A percentile compares a stretch with the other conserved stretches of the same genome.
phyloP scores from a whole-genome alignment of 2,888 invertebrate genomes.

The Phorcus lineatus region DNA sequence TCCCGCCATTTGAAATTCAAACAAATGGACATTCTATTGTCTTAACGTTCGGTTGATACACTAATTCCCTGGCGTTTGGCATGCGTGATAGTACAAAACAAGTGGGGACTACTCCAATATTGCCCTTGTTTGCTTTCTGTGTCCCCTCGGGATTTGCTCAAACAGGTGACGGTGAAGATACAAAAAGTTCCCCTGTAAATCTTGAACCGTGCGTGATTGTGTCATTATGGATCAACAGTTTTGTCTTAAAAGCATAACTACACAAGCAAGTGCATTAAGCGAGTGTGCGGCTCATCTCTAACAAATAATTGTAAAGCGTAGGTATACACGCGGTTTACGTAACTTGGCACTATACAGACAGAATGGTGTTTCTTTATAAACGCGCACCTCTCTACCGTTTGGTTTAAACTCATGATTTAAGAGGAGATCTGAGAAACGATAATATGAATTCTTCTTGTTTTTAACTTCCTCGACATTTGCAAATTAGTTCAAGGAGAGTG shows the following conservation, averaged over 20 bases:
- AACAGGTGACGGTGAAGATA: background rate
- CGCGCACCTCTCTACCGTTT: too few species aligned
- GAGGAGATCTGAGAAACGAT: too few species aligned
- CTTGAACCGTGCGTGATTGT: constrained; percentile 4
- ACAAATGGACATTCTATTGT: background rate
- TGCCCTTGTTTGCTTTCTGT: background rate
- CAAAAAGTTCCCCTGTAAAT: background rate
- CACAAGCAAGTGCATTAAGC: constrained; percentile 15
- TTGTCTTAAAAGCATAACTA: background rate
- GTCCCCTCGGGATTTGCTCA: background rate
- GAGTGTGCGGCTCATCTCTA: too few species aligned
- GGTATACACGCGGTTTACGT: too few species aligned
- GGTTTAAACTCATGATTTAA: too few species aligned
- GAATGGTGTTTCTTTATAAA: too few species aligned
- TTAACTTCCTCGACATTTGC: too few species aligned
- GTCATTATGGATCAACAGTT: background rate
- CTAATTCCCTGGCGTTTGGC: constrained; percentile 10
- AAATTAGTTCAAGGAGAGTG: too few species aligned
- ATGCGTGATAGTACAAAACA: background rate
- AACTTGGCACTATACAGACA: too few species aligned
- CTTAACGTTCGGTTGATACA: background rate
- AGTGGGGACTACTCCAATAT: background rate
- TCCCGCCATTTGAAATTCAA: constrained; percentile 16
- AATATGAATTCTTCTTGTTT: too few species aligned
- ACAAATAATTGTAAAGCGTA: too few species aligned